Evolutionary conservation across 2,113 vertebrate species (phyloP), one percentile per base, ranked within the genome.

Genomic region (Colaptes auratus): DNA sequence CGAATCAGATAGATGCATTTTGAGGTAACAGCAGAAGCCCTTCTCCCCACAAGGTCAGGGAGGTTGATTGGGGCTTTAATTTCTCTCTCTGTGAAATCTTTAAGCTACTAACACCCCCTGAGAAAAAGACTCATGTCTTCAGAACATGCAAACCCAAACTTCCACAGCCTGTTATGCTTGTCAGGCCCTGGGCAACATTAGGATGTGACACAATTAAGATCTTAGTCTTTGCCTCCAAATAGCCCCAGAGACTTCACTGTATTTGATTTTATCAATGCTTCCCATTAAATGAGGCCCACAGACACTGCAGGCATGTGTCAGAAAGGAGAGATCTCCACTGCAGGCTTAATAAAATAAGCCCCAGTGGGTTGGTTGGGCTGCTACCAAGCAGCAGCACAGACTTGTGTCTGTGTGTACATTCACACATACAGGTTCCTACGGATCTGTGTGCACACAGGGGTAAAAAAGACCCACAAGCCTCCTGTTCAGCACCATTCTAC

Each of bases 391-490:
- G 36, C 12, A 86, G 21, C 4, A 58, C 16, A 58, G 15, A 44
- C 23, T 5, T 46, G 19, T 65, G 1, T 36, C 0, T 85, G 25
- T 35, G 27, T 24, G 7, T 56, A 52, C 23, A 12, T 27, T 11
- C 20, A 39, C 8, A 73, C 3, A 18, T 0, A 23, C 3, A 56
- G 0, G 18, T 59, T 59, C 30, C 17, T n/a, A 31, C 7, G 6
- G 10, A n/a, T 3, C 2, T 59, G 56, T 31, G 30, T 59, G 56
- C 30, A 59, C 25, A 28, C 25, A 14, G 1, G 16, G 19, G 5
- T 31, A 14, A 24, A 58, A 7, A 39, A 25, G 61, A 2, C 4
- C 16, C 39, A 36, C 14, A 42, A 86, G 10, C 9, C 23, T 60
- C 48, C 20, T 69, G 18, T 56, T 60, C 60, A 82, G 55, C 15